Evolutionary conservation across 1,140 invertebrate genomes (phyloP).

Genomic region (Saxidomus purpurata): DNA sequence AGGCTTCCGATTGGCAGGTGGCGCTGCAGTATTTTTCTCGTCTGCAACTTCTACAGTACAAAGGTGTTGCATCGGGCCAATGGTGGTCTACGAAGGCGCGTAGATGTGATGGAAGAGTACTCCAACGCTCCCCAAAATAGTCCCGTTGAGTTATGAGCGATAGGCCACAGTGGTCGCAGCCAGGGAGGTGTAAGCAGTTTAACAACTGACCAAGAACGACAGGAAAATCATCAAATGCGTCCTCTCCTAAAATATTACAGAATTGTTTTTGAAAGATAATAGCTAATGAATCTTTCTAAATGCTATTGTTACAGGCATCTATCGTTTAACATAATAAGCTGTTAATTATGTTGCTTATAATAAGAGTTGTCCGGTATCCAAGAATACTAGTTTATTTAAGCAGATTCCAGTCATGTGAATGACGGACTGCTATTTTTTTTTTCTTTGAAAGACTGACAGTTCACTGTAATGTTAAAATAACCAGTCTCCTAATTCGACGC

Average conservation of each 20-base stretch:
- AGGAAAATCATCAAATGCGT: constrained; percentile 76
- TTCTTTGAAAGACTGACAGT: too few species aligned
- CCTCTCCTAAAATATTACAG: constrained; percentile 71
- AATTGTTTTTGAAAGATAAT: too few species aligned
- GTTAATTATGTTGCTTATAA: too few species aligned
- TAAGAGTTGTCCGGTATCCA: too few species aligned
- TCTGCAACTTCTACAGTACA: constrained; percentile 75
- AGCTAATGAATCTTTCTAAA: too few species aligned
- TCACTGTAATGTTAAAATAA: too few species aligned
- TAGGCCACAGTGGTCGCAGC: constrained; percentile 79
- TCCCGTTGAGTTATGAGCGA: constrained; percentile 75
- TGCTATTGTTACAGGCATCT: too few species aligned
- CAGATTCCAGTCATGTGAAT: too few species aligned
- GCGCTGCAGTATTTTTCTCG: constrained; percentile 80
- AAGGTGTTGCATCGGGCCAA: constrained; percentile 75
- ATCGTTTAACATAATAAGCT: too few species aligned
- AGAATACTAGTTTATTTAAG: too few species aligned
- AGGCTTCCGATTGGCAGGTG: constrained; percentile 74
- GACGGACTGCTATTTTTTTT: too few species aligned
- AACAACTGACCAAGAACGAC: constrained; percentile 75
- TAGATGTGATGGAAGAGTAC: constrained; percentile 47
- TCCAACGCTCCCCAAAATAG: constrained; percentile 78
- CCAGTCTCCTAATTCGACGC: too few species aligned
- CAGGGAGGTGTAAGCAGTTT: constrained; percentile 60
- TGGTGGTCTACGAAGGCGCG: constrained; percentile 72